Evolutionary conservation across 2,113 vertebrate species (phyloP).

Genomic region (Colossoma macropomum): DNA sequence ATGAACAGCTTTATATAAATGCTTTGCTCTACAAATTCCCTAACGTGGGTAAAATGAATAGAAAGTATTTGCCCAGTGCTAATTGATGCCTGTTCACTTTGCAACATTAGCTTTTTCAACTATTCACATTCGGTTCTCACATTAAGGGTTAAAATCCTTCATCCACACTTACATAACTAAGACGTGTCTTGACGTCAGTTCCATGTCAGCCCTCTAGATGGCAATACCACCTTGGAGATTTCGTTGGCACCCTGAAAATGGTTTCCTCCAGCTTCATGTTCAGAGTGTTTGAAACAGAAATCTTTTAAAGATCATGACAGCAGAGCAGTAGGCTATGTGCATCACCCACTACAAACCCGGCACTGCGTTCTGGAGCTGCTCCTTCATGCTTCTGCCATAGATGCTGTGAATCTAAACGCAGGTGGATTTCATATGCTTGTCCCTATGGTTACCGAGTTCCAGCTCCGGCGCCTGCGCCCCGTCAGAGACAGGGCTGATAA

Average conservation of each 20-base stretch:
- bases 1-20: no score
- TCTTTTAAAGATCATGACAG: conserved; percentile 28
- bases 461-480: neutral
- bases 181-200: neutral
- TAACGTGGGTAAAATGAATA: no score
- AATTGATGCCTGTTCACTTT: no score
- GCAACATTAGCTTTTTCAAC: neutral
- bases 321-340: conserved; percentile 29
- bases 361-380: neutral
- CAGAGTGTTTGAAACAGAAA: conserved; percentile 9
- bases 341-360: conserved; percentile 41
- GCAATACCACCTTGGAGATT: conserved; percentile 34
- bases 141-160: neutral
- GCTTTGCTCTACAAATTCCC: no score
- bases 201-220: conserved; percentile 31
- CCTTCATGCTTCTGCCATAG: neutral
- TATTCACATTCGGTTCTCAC: no score
- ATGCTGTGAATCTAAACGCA: conserved; percentile 16
- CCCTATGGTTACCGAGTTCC: conserved; percentile 34
- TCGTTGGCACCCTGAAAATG: neutral
- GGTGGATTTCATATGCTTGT: conserved; percentile 37
- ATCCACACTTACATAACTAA: neutral
- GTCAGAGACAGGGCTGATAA: conserved; percentile 18
- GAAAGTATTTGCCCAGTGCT: no score
- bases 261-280: neutral